phyloP scores from a whole-genome alignment of 1,140 invertebrate species.

The Cydia pomonella region DNA sequence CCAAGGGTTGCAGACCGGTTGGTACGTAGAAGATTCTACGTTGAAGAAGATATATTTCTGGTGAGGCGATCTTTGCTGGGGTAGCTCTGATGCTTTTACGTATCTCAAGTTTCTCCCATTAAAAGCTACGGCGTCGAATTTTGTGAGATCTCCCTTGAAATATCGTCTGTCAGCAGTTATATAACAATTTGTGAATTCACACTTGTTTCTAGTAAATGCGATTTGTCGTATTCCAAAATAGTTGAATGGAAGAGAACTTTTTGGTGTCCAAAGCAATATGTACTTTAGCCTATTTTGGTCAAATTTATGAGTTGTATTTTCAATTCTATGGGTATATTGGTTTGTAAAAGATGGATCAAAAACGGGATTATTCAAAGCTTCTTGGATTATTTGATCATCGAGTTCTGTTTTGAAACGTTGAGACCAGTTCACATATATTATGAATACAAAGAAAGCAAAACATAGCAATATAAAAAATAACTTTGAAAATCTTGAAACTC shows the following conservation, averaged over 20 bases:
- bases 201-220: slow-evolving; percentile 2
- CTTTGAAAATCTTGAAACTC: background rate
- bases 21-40: slow-evolving; percentile 41
- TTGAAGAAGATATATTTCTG: slow-evolving; percentile 21
- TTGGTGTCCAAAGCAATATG: slow-evolving; percentile 26
- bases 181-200: slow-evolving; percentile 15
- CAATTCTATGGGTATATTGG: too few relatives aligned
- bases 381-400: slow-evolving; percentile 4
- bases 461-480: background rate
- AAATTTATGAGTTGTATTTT: background rate
- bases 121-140: slow-evolving; percentile 6
- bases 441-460: slow-evolving; percentile 8
- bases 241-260: background rate
- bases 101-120: slow-evolving; percentile 10
- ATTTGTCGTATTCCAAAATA: background rate
- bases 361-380: background rate
- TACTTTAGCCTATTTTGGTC: background rate
- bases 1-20: slow-evolving; percentile 46
- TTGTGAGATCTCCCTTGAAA: background rate
- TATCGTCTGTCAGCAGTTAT: background rate
- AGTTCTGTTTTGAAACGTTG: background rate
- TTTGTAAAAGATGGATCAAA: background rate
- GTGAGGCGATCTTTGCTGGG: background rate
- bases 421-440: slow-evolving; percentile 6
- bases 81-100: background rate